Evolutionary conservation across 2,797 vertebrate genomes (phyloP).

Genomic region (Diplodus puntazzo): DNA sequence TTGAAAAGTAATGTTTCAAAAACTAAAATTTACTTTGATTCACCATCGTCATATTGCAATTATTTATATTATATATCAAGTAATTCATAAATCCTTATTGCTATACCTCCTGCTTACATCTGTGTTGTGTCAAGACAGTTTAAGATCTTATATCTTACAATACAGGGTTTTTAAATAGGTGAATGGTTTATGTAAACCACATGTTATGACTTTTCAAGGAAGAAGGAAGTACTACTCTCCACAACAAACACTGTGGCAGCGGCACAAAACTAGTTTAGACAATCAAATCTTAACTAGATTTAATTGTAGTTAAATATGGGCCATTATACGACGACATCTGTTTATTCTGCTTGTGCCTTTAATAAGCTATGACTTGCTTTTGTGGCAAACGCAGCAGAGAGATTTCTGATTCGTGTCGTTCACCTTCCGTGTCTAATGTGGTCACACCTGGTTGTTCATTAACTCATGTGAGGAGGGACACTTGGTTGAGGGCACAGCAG

Average conservation of each 20-base stretch:
- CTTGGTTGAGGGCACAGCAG: slow-evolving; percentile 24
- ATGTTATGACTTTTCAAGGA: slow-evolving; percentile 21
- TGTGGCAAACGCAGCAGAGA: background rate
- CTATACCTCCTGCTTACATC: too few species aligned
- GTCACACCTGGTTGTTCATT: slow-evolving; percentile 59
- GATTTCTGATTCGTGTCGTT: slow-evolving; percentile 14
- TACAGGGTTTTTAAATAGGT: too few species aligned
- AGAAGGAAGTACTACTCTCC: background rate
- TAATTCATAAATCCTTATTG: too few species aligned
- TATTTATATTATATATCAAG: too few species aligned
- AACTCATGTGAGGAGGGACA: slow-evolving; percentile 39
- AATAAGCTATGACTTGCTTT: background rate
- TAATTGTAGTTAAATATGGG: background rate
- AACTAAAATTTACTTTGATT: too few species aligned
- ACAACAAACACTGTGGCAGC: slow-evolving; percentile 11
- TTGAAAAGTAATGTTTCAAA: too few species aligned
- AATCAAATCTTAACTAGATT: too few species aligned
- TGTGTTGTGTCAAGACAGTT: too few species aligned
- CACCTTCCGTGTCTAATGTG: slow-evolving; percentile 21
- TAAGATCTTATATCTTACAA: too few species aligned
- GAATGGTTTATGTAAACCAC: slow-evolving; percentile 10
- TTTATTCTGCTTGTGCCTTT: too few species aligned
- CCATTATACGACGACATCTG: background rate
- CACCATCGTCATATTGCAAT: too few species aligned
- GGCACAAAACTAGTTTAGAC: background rate